These are phyloP conservation scores for Melanotaenia parkinsoni DNA, from an alignment of 2,797 vertebrate species.

Conservation along the genomic window DNA sequence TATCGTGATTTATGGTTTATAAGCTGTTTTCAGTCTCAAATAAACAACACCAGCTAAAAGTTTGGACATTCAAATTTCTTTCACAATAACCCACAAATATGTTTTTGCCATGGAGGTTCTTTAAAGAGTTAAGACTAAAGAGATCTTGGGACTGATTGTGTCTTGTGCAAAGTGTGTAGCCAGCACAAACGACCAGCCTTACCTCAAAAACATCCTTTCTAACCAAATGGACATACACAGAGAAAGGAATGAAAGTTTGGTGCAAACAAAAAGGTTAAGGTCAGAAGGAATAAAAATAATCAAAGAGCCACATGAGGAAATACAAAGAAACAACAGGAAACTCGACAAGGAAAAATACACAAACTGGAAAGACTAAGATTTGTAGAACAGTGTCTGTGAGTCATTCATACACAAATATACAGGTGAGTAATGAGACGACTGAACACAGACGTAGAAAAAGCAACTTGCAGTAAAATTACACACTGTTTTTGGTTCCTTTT, in stretches of 20 bases:
- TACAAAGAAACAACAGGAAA: not conserved
- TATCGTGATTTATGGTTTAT: not conserved
- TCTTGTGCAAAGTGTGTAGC: not conserved
- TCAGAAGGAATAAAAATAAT: not conserved
- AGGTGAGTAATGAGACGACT: not conserved
- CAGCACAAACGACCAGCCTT: not conserved
- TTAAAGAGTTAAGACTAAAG: not conserved
- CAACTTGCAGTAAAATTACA: not conserved
- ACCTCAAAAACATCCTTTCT: not conserved
- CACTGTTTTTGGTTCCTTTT: not conserved
- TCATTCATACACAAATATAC: not conserved
- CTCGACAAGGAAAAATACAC: not conserved
- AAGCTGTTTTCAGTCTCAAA: not conserved
- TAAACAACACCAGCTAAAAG: not conserved
- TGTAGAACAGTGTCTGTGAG: not conserved
- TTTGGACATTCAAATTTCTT: not conserved
- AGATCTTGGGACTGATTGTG: not conserved
- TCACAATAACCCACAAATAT: not conserved
- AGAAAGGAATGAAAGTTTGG: not conserved
- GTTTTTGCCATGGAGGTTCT: not conserved
- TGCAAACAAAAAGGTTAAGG: not conserved
- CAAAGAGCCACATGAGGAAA: not conserved
- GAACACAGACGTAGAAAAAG: not conserved
- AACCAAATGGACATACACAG: not conserved
- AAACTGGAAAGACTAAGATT: not conserved